These are phyloP conservation scores for Steatornis caripensis DNA, from an alignment of 2,113 vertebrate genomes.

Conservation along the genomic window DNA sequence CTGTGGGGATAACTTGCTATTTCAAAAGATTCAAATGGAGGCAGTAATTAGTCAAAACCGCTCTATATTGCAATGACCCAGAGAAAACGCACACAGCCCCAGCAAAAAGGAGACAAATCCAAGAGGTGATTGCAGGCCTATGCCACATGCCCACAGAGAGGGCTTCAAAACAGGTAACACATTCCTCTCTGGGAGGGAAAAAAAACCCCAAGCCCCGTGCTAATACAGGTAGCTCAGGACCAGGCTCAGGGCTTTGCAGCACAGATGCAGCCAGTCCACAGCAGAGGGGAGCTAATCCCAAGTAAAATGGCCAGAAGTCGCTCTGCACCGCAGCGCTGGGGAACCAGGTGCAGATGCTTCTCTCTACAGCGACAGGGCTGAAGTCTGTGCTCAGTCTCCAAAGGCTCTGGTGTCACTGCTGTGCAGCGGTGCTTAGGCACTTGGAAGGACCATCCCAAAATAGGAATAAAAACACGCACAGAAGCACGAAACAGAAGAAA, in stretches of 20 bases:
- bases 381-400: not conserved
- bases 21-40: not conserved
- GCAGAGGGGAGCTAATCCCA: not conserved
- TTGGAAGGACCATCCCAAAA: not conserved
- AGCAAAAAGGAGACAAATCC: not conserved
- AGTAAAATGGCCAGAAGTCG: not conserved
- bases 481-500: not conserved
- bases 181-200: not conserved
- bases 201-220: not conserved
- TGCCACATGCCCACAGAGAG: fast-evolving
- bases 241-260: not conserved
- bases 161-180: not conserved
- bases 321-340: not conserved
- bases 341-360: not conserved
- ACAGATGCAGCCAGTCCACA: not conserved
- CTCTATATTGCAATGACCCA: not conserved
- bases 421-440: not conserved
- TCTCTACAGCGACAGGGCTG: not conserved
- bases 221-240: not conserved
- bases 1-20: not conserved
- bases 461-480: not conserved
- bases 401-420: not conserved
- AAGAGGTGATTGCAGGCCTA: not conserved
- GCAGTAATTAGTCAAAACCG: not conserved
- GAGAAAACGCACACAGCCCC: not conserved